Percentiles rank a stretch among this genome's conserved stretches.
phyloP scores from a whole-genome alignment of 2,888 invertebrate genomes.

The Tiliacea citrago region DNA sequence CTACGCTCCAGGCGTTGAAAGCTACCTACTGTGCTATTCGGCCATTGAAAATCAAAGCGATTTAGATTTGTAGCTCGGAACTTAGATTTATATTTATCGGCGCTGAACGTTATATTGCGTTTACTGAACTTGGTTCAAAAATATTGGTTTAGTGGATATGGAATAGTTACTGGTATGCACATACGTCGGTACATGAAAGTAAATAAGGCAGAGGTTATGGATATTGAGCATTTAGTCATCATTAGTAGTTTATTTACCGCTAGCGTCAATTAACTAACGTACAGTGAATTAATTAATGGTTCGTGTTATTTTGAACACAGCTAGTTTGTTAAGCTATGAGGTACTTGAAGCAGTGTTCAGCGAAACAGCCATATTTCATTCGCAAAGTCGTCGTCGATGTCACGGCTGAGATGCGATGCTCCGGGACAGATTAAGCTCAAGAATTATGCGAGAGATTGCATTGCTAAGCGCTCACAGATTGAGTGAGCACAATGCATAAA shows the following conservation, averaged over 20 bases:
- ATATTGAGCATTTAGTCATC: constrained; percentile 6
- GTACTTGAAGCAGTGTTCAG: constrained; percentile 18
- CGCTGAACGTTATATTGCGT: constrained; percentile 35
- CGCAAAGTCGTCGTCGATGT: constrained; percentile 47
- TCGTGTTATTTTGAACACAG: constrained; percentile 7
- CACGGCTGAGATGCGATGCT: constrained; percentile 56
- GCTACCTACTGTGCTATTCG: constrained; percentile 62
- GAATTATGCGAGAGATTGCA: constrained; percentile 66
- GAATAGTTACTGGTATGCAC: constrained; percentile 15
- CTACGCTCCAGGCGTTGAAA: constrained; percentile 66
- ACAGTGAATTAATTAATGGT: constrained; percentile 3
- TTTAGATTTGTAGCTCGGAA: constrained; percentile 59
- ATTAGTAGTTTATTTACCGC: constrained; percentile 21
- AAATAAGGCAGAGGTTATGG: constrained; percentile 14
- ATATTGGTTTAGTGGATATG: constrained; percentile 46
- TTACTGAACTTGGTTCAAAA: constrained; percentile 41
- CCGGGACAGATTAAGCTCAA: constrained; percentile 58
- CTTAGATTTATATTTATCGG: constrained; percentile 54
- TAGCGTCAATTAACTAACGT: constrained; percentile 2
- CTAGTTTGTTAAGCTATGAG: constrained; percentile 7
- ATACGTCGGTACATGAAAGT: neutral
- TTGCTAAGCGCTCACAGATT: constrained; percentile 66
- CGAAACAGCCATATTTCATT: constrained; percentile 51
- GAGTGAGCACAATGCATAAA: constrained; percentile 69
- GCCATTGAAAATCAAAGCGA: constrained; percentile 63